Base-by-base conservation (phyloP, 2,113 vertebrate species). In the Trichomycterus rosablanca region DNA sequence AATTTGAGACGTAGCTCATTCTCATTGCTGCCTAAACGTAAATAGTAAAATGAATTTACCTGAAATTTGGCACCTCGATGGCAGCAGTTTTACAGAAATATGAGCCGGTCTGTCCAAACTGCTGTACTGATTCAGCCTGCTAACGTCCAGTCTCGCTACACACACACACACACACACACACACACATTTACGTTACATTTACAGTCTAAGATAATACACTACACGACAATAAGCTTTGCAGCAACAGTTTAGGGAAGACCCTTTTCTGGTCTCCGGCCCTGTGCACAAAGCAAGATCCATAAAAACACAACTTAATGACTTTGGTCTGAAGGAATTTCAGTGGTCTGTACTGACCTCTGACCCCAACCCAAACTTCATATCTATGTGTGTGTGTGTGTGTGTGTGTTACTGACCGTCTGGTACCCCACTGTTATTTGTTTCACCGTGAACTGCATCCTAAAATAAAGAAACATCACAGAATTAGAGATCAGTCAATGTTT, bases 101-200 rank as follows among this genome's bases (percentile, higher is more conserved):
- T n/a, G 7, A 58, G 12, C 40, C 44, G 18, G 24, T 43, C 40
- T 58, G 22, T 58, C 55, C 19, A 22, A 37, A 23, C 23, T 56
- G 20, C 43, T 39, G 34, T 19, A 63, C 8, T 18, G 22, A 32
- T 34, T 3, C 7, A 40, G 7, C 9, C 37, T 61, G 8, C 45
- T 22, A 1, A 40, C 60, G 14, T 28, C 45, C 19, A 3, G 2
- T 39, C 4, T 65, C 52, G 55, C 61, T 60, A 34, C 26, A 52
- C 16, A 66, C 28, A 70, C 35, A 63, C 53, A 59, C 28, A 58
- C 7, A n/a, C n/a, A n/a, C n/a, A 59, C 28, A 51, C 30, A 64
- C 40, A 56, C 14, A n/a, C n/a, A n/a, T n/a, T n/a, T n/a, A n/a
- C n/a, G n/a, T n/a, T n/a, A n/a, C n/a, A n/a, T n/a, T n/a, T n/a